phyloP scores from a whole-genome alignment of 2,888 invertebrate species.

The Sussaba pulchella region DNA sequence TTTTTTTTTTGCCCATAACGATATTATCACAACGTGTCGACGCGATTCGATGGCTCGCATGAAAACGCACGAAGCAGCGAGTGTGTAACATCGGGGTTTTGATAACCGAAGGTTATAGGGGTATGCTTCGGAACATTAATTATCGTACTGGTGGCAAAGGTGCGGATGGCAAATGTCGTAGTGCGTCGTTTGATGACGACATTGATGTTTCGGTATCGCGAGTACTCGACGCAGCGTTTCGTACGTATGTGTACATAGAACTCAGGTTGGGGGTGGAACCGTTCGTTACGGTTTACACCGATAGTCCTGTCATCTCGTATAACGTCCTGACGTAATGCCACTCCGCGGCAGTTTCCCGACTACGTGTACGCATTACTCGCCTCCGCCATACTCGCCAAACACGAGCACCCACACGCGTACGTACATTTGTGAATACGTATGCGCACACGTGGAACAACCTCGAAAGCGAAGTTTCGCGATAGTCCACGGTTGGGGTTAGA shows the following conservation, averaged over 20 bases:
- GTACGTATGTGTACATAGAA: slow-evolving; percentile 3
- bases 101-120: neutral
- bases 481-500: neutral
- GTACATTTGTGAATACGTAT: no score
- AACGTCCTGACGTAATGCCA: slow-evolving; percentile 48
- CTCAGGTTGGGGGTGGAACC: neutral
- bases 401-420: no score
- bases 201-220: slow-evolving; percentile 32
- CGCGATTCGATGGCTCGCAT: no score
- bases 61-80: neutral
- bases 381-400: neutral
- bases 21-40: no score
- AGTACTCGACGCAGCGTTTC: no score
- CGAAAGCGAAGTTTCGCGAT: slow-evolving; percentile 31
- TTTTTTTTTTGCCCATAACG: no score
- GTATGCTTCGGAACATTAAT: slow-evolving; percentile 8
- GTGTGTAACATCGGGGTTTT: slow-evolving; percentile 17
- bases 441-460: neutral
- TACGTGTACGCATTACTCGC: slow-evolving; percentile 30
- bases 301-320: slow-evolving; percentile 30
- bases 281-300: slow-evolving; percentile 35
- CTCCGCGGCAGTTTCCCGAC: slow-evolving; percentile 28
- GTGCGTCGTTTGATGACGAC: slow-evolving; percentile 26
- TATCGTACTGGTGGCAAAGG: slow-evolving; percentile 11
- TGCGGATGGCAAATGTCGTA: slow-evolving; percentile 19